Evolutionary conservation across 2,888 invertebrate genomes (phyloP).

Genomic region (Emesis castigata): DNA sequence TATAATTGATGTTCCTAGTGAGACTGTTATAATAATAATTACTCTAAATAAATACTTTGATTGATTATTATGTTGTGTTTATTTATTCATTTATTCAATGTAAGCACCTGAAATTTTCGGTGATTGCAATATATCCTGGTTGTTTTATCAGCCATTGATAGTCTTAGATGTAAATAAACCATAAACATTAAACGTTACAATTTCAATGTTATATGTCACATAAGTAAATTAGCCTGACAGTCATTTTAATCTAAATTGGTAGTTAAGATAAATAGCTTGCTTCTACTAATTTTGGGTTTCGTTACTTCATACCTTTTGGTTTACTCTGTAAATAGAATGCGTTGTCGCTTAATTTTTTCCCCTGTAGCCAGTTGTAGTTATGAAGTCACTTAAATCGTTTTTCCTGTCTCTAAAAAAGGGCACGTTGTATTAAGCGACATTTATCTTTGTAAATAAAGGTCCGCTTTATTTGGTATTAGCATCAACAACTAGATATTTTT

Average conservation of each 20-base stretch:
- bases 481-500: slow-evolving; percentile 21
- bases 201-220: slow-evolving; percentile 32
- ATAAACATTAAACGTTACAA: slow-evolving; percentile 24
- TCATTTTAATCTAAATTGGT: slow-evolving; percentile 32
- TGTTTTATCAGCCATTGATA: slow-evolving; percentile 24
- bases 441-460: slow-evolving; percentile 28
- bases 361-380: slow-evolving; percentile 23
- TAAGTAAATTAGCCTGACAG: slow-evolving; percentile 31
- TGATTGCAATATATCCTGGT: not conserved
- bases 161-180: slow-evolving; percentile 21
- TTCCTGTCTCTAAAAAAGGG: slow-evolving; percentile 10
- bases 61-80: slow-evolving; percentile 1
- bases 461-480: slow-evolving; percentile 21
- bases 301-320: slow-evolving; percentile 23
- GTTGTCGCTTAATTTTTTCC: slow-evolving; percentile 19
- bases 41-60: slow-evolving; percentile 9
- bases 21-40: not conserved
- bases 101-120: slow-evolving; percentile 4
- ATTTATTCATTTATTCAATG: not conserved
- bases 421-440: slow-evolving; percentile 24
- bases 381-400: slow-evolving; percentile 16
- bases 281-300: slow-evolving; percentile 25
- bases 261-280: slow-evolving; percentile 34
- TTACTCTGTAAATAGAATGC: slow-evolving; percentile 20
- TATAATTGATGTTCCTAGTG: not conserved